Evolutionary conservation across 2,113 vertebrate species (phyloP).

Genomic region (Bos indicus): DNA sequence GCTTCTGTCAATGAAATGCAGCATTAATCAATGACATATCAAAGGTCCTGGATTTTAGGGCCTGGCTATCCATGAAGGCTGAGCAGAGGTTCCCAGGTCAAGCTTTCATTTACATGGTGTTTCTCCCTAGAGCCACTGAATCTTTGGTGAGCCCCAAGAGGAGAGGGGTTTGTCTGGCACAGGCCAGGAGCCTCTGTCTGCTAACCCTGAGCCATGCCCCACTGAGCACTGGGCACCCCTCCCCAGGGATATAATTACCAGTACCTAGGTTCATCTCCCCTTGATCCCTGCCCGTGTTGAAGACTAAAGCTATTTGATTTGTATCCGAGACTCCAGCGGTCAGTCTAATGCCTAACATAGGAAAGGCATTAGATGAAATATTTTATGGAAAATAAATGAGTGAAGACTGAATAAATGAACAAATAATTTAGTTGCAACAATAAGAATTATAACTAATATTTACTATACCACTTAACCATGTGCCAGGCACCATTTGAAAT

Average conservation of each 20-base stretch:
- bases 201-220: not conserved
- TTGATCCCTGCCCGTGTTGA: not conserved
- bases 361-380: not conserved
- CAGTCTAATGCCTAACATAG: not conserved
- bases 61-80: not conserved
- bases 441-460: not conserved
- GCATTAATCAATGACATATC: slow-evolving; percentile 80
- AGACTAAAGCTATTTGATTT: not conserved
- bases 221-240: not conserved
- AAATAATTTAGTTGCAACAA: not conserved
- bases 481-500: not conserved
- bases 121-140: not conserved
- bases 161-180: not conserved
- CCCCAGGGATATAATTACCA: not conserved
- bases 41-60: slow-evolving; percentile 72
- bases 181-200: not conserved
- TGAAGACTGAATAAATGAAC: not conserved
- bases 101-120: not conserved
- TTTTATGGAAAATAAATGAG: not conserved
- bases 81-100: not conserved
- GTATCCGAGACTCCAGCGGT: not conserved
- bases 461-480: not conserved
- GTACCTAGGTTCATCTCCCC: not conserved
- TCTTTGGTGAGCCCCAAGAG: not conserved
- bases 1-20: slow-evolving; percentile 81